Evolutionary conservation across 53 echinoderm and acorn worm genomes (phyloP), one percentile per base, ranked within the genome.

Genomic region (Antedon mediterranea): DNA sequence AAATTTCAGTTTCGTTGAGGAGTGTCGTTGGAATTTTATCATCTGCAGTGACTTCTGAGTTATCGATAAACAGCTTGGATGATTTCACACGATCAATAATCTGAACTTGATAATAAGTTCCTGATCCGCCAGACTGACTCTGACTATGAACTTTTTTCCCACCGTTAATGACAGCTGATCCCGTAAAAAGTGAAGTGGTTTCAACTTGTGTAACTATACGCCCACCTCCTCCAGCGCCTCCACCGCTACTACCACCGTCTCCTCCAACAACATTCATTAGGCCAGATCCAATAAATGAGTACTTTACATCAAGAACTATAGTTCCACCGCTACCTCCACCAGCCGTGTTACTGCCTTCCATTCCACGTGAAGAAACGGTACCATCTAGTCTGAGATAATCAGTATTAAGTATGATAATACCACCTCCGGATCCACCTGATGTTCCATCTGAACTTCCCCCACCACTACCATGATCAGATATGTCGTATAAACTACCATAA

Each of bases 301-400:
- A 27, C 13, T 74, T 57, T 29, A 88, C 29, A 23, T 72, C 72
- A 1, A 93, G 81, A 43, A 90, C 78, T 8, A 93, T 83, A 71
- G 93, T 80, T 33, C 93, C 93, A 73, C 88, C 93, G 71, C 89
- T 89, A 31, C 93, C 93, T 78, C 93, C 93, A 84, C 93, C 89
- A 72, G 83, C 72, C 27, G 42, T n/a, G 43, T 80, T 74, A 28
- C 30, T 44, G 27, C 83, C 85, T 32, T 34, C 29, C 30, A 32
- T 33, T 28, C 93, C 93, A 90, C 81, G 73, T 27, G 90, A 87
- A 74, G 75, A 79, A 14, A 93, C 57, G 8, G 81, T 81, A 41
- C 93, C 93, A 86, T 93, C 93, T 34, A 93, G 34, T 74, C 89
- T 81, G 28, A 93, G 57, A 5, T 37, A 30, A 5, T 75, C 73